Percentiles rank a stretch among this genome's conserved stretches.
These are phyloP conservation scores for Phaethon lepturus DNA, from an alignment of 2,113 vertebrate genomes.

Conservation along the genomic window DNA sequence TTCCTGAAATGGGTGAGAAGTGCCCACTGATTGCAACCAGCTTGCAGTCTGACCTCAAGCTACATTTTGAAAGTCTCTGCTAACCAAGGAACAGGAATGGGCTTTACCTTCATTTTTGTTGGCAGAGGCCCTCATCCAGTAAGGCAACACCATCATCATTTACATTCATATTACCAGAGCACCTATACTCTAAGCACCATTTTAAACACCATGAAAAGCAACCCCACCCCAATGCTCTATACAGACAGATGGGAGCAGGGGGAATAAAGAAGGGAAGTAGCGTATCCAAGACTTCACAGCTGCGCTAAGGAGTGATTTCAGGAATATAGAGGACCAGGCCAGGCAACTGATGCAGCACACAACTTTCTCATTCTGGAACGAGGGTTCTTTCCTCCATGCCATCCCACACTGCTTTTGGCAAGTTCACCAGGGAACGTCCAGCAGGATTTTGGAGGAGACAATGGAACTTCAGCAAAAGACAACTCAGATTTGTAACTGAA, in stretches of 20 bases:
- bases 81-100: background rate
- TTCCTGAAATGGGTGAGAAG: background rate
- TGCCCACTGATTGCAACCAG: background rate
- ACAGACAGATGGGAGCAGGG: background rate
- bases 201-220: background rate
- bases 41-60: background rate
- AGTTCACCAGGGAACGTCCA: background rate
- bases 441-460: background rate
- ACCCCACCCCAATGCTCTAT: background rate
- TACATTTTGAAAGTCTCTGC: background rate
- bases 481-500: background rate
- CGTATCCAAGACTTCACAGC: background rate
- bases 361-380: background rate
- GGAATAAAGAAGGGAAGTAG: background rate
- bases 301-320: background rate
- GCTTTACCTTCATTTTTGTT: background rate
- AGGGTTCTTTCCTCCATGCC: background rate
- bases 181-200: background rate
- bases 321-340: background rate
- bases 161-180: background rate
- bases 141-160: background rate
- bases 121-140: background rate
- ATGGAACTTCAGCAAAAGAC: background rate
- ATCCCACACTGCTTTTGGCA: background rate
- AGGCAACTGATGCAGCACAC: background rate